These are phyloP conservation scores for Rattus rattus DNA, from an alignment of 2,113 vertebrate genomes.

Conservation along the genomic window DNA sequence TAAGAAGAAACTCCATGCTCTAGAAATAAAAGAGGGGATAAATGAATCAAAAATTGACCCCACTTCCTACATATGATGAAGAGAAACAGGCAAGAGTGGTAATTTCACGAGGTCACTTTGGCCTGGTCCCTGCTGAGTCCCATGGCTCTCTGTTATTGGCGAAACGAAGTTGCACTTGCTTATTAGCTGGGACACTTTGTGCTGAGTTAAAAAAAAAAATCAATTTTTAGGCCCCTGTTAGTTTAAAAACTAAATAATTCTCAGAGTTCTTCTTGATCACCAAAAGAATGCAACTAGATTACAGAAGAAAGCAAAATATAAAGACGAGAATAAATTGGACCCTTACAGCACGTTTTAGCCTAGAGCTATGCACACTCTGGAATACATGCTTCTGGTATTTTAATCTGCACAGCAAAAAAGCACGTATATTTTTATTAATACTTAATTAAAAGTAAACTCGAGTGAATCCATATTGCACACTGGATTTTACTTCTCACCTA, in stretches of 20 bases:
- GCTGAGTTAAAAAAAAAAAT: neutral
- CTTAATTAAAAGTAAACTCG: conserved; percentile 47
- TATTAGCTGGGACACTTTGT: conserved; percentile 3
- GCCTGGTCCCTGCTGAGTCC: neutral
- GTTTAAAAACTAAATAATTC: conserved; percentile 38
- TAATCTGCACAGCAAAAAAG: neutral
- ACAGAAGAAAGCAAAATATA: conserved; percentile 15
- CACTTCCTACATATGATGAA: neutral
- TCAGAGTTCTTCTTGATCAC: conserved; percentile 4
- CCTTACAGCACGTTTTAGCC: neutral
- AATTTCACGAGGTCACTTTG: neutral
- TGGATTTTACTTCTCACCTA: conserved; percentile 43
- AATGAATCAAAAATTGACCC: conserved; percentile 4
- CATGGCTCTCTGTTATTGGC: conserved; percentile 8
- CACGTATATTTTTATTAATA: conserved; percentile 31
- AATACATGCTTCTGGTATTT: neutral
- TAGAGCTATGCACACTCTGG: neutral
- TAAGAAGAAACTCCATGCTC: conserved; percentile 1
- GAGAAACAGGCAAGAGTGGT: conserved; percentile 19
- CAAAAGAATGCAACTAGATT: conserved; percentile 47
- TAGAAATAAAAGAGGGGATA: conserved; percentile 42
- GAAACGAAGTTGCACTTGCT: neutral
- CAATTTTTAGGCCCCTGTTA: conserved; percentile 26
- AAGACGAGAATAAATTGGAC: conserved; percentile 27
- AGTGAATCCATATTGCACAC: conserved; percentile 28